Conservation (phyloP, 2,888 invertebrate genomes). For the Chaetoderma sp. region DNA sequence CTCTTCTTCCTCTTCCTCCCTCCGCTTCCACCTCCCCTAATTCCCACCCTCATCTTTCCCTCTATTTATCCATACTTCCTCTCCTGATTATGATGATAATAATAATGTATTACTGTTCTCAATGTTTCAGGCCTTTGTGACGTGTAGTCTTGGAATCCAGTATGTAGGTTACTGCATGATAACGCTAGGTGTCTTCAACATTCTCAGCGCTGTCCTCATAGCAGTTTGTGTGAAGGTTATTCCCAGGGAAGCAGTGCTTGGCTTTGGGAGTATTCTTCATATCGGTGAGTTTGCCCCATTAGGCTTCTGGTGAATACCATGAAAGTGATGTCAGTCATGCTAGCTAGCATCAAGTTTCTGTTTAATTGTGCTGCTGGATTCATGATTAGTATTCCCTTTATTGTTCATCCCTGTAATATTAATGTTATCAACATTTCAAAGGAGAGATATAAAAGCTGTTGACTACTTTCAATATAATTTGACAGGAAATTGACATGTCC, state of each 20-base stretch:
- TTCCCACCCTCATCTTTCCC: neutral
- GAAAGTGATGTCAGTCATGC: too few species aligned
- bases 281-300: too few species aligned
- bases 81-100: neutral
- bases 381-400: too few species aligned
- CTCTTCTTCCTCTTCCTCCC: neutral
- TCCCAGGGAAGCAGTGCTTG: conserved; percentile 66
- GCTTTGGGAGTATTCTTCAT: conserved; percentile 60
- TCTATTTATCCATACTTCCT: neutral
- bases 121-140: conserved; percentile 62
- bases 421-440: too few species aligned
- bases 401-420: too few species aligned
- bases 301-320: too few species aligned
- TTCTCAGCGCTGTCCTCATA: conserved; percentile 59
- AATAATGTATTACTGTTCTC: neutral
- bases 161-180: conserved; percentile 68
- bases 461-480: too few species aligned
- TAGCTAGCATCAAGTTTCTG: too few species aligned
- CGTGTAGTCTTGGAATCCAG: conserved; percentile 63
- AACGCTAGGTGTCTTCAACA: conserved; percentile 63
- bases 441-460: too few species aligned
- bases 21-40: neutral
- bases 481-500: too few species aligned
- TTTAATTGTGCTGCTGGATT: too few species aligned
- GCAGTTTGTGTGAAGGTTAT: conserved; percentile 58